Conservation (phyloP, 1,140 invertebrate genomes). For the Sipha flava region DNA sequence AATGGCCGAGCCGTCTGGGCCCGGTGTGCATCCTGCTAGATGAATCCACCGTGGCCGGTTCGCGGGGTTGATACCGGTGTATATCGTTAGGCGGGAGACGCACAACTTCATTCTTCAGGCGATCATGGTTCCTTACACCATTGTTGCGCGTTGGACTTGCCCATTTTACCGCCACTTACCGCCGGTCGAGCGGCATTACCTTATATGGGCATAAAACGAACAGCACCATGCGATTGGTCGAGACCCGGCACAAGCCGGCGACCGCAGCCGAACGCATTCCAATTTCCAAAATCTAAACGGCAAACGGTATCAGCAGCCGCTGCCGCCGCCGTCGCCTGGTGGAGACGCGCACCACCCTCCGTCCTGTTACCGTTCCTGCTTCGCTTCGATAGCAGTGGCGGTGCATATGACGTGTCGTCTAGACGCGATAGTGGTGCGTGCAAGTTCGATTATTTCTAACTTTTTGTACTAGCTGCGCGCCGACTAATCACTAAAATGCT, state of each 20-base stretch:
- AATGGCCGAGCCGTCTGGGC: constrained; percentile 14
- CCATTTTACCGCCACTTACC: constrained; percentile 42
- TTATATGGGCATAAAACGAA: constrained; percentile 70
- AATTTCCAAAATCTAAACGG: too few species aligned
- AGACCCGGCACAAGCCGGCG: constrained; percentile 34
- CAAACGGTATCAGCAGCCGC: not conserved
- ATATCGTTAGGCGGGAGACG: not conserved
- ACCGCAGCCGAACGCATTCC: constrained; percentile 22
- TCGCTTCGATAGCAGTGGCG: not conserved
- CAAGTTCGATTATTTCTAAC: not conserved
- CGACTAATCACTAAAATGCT: too few species aligned
- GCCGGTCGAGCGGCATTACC: constrained; percentile 54
- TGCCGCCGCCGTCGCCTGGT: not conserved
- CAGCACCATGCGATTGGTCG: constrained; percentile 54
- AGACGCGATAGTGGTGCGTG: not conserved
- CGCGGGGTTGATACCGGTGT: not conserved
- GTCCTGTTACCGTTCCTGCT: not conserved
- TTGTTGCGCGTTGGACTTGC: not conserved
- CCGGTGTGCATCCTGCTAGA: constrained; percentile 9
- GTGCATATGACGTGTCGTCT: constrained; percentile 13
- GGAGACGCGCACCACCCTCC: not conserved
- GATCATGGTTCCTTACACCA: not conserved
- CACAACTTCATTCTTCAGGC: too few species aligned
- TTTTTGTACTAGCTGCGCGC: not conserved
- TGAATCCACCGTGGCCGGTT: not conserved